These are phyloP conservation scores for Aleiodes alternator DNA, from an alignment of 2,888 invertebrate species.

Conservation along the genomic window DNA sequence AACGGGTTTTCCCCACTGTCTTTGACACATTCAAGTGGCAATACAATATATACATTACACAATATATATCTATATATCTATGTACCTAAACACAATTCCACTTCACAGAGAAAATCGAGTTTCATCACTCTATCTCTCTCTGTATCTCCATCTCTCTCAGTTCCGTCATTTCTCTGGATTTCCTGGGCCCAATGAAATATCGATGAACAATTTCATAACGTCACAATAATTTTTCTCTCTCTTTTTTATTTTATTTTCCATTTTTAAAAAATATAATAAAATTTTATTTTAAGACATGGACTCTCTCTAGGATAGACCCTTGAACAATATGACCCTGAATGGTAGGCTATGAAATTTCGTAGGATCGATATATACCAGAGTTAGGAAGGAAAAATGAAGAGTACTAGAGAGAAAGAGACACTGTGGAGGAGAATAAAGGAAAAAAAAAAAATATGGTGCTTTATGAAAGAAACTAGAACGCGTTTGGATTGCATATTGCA, in stretches of 20 bases:
- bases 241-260: background rate
- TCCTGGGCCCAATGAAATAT: conserved; percentile 5
- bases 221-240: too few species aligned
- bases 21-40: conserved; percentile 24
- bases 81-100: background rate
- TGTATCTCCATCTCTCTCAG: background rate
- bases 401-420: conserved; percentile 4
- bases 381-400: conserved; percentile 7
- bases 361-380: conserved; percentile 26
- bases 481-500: conserved; percentile 51
- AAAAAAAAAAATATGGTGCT: conserved; percentile 24
- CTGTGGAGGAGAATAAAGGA: background rate
- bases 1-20: conserved; percentile 25
- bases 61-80: background rate
- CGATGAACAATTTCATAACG: background rate
- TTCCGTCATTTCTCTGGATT: conserved; percentile 13
- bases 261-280: background rate
- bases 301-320: background rate
- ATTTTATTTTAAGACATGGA: background rate
- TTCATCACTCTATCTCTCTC: conserved; percentile 21
- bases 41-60: background rate
- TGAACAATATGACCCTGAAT: conserved; percentile 18
- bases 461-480: conserved; percentile 40
- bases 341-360: conserved; percentile 29
- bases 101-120: conserved; percentile 30